phyloP scores from a whole-genome alignment of 2,113 vertebrate genomes.

The Oncorhynchus keta region DNA sequence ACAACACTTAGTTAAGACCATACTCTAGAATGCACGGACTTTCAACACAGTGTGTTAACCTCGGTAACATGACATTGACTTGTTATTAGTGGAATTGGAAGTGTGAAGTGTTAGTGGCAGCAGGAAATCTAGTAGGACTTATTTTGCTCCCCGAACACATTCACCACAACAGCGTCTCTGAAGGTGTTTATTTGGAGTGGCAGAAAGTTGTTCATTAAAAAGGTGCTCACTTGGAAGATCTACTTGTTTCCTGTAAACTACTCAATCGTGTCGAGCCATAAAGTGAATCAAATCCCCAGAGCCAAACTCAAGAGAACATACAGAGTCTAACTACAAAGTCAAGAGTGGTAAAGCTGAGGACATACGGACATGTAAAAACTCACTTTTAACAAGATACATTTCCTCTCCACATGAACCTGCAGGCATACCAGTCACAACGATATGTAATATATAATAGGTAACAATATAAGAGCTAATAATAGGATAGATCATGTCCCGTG shows the following conservation, averaged over 20 bases:
- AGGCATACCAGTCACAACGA: slow-evolving; percentile 69
- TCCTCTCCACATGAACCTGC: slow-evolving; percentile 75
- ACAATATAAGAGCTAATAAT: not conserved
- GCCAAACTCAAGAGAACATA: slow-evolving; percentile 55
- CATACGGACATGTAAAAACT: slow-evolving; percentile 62
- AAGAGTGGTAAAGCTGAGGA: slow-evolving; percentile 63
- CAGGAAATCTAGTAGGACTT: slow-evolving; percentile 73
- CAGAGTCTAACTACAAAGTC: slow-evolving; percentile 73
- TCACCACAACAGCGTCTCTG: slow-evolving; percentile 29
- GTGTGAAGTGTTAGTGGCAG: slow-evolving; percentile 69
- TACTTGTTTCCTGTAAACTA: slow-evolving; percentile 40
- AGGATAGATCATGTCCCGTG: slow-evolving; percentile 14
- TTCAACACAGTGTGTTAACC: not conserved
- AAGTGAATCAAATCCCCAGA: slow-evolving; percentile 33
- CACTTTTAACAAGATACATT: slow-evolving; percentile 72
- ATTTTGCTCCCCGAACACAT: slow-evolving; percentile 29
- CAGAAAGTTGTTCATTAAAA: slow-evolving; percentile 4
- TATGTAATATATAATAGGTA: slow-evolving; percentile 33
- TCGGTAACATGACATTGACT: slow-evolving; percentile 26
- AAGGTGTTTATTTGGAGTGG: slow-evolving; percentile 19
- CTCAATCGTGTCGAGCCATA: slow-evolving; percentile 49
- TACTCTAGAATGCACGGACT: slow-evolving; percentile 22
- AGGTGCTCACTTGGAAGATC: slow-evolving; percentile 30
- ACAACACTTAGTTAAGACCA: slow-evolving; percentile 54
- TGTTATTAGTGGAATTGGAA: slow-evolving; percentile 20